phyloP scores from a whole-genome alignment of 2,113 vertebrate genomes.

The Epinephelus cyanopodus region DNA sequence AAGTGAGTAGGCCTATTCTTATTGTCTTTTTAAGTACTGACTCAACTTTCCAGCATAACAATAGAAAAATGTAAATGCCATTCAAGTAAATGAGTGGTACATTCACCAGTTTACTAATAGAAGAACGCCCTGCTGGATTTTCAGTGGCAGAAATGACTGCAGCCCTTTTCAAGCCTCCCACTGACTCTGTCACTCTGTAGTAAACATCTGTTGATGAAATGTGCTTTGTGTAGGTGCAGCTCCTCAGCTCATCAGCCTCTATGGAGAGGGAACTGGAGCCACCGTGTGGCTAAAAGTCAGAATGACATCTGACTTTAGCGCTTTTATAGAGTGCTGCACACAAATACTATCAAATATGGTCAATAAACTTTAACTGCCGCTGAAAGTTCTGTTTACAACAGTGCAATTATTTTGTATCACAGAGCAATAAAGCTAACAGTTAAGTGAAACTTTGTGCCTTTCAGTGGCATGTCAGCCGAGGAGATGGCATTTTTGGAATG shows the following conservation, averaged over 20 bases:
- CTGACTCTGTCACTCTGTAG: conserved; percentile 52
- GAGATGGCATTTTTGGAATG: conserved; percentile 72
- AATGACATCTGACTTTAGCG: conserved; percentile 24
- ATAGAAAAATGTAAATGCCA: neutral
- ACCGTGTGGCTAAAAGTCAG: conserved; percentile 65
- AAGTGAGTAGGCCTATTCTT: neutral
- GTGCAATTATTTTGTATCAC: conserved; percentile 15
- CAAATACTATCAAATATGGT: conserved; percentile 36
- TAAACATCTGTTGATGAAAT: conserved; percentile 78
- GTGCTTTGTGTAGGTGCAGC: conserved; percentile 57
- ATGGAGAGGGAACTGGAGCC: conserved; percentile 62
- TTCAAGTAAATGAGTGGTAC: neutral
- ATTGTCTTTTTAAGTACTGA: neutral
- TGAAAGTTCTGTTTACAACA: conserved; percentile 32
- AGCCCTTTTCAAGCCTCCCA: conserved; percentile 50
- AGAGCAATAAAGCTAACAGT: conserved; percentile 30
- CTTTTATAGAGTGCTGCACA: conserved; percentile 25
- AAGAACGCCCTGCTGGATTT: neutral
- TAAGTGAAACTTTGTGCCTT: conserved; percentile 33
- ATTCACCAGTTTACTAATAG: neutral
- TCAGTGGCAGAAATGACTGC: conserved; percentile 34
- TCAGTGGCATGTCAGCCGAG: conserved; percentile 42
- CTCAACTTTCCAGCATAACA: neutral
- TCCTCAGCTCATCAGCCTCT: neutral
- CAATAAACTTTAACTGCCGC: conserved; percentile 46